A percentile compares a stretch with the other conserved stretches of the same genome.
Evolutionary conservation across 2,888 invertebrate species (phyloP).

Genomic region (Conistra vaccinii): DNA sequence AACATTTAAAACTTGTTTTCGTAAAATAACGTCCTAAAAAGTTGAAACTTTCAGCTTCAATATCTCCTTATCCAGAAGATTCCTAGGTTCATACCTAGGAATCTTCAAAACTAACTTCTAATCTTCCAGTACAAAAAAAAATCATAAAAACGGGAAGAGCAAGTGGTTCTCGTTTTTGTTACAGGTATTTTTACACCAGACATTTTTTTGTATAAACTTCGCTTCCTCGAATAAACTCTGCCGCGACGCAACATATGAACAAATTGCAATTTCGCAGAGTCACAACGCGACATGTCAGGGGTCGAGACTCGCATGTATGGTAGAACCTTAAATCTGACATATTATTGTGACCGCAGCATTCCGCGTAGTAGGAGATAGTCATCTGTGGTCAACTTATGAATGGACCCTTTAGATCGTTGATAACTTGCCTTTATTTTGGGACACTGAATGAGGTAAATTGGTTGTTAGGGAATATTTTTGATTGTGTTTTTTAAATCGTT

Average conservation of each 20-base stretch:
- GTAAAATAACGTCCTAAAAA: neutral
- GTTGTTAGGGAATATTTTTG: constrained; percentile 8
- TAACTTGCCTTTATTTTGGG: constrained; percentile 54
- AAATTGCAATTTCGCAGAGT: neutral
- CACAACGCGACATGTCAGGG: neutral
- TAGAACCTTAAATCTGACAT: constrained; percentile 14
- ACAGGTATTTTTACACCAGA: neutral
- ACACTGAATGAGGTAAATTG: constrained; percentile 53
- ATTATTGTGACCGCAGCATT: constrained; percentile 40
- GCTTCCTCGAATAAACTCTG: neutral
- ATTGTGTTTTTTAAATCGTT: constrained; percentile 7
- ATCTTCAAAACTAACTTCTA: too few species aligned
- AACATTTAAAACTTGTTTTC: neutral
- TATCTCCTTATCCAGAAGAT: neutral
- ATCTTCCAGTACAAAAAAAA: neutral
- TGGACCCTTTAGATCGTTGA: constrained; percentile 61
- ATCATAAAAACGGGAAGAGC: neutral
- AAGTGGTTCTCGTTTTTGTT: neutral
- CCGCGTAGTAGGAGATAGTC: constrained; percentile 57
- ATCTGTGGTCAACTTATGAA: constrained; percentile 69
- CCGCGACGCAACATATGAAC: neutral
- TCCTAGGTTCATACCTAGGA: too few species aligned
- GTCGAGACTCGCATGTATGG: neutral
- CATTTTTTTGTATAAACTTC: neutral
- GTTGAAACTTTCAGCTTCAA: neutral